Evolutionary conservation across 2,113 vertebrate genomes (phyloP), one percentile per base, ranked within the genome.

Genomic region (Pampusana beccarii): DNA sequence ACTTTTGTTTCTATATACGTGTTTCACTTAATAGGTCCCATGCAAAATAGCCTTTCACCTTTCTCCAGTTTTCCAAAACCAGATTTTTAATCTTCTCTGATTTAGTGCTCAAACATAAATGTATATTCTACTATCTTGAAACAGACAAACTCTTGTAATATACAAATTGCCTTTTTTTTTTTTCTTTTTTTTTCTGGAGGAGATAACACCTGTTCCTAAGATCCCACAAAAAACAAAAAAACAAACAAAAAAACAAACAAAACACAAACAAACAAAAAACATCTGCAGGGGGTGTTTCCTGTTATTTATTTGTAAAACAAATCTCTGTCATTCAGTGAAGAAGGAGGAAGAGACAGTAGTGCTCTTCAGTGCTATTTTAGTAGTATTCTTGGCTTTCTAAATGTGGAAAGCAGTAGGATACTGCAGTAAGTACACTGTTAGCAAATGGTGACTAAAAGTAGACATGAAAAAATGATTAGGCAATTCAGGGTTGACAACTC

Each of bases 231-330:
- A 44, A 42, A 40, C 9, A 40, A 40, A 40, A 40, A 40, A 40
- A 40, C n/a, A n/a, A n/a, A n/a, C n/a, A 40, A 40, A 40, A 40
- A 40, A 40, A 40, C 38, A 40, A 9, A 40, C 38, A 40, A 40
- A 40, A 40, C 9, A 40, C 9, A 40, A 40, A 40, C 38, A 40
- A 40, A 40, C 38, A 9, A 40, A 42, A 95, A 87, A 83, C 58
- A 88, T 26, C 71, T 95, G 83, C 44, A 62, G 38, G 86, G 36
- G 33, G 10, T 87, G 28, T 91, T 96, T 72, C 53, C 31, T 95
- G 28, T 67, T 91, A 90, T 72, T 67, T 92, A 90, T 72, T 90
- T 85, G 57, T 86, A 51, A 92, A 94, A 79, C 11, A 79, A 80
- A 71, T 80, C 38, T 79, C 48, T 75, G 64, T 56, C 74, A 86